Evolutionary conservation across 2,113 vertebrate species (phyloP), one percentile per base, ranked within the genome.

Genomic region (Hypocryptadius cinnamomeus): DNA sequence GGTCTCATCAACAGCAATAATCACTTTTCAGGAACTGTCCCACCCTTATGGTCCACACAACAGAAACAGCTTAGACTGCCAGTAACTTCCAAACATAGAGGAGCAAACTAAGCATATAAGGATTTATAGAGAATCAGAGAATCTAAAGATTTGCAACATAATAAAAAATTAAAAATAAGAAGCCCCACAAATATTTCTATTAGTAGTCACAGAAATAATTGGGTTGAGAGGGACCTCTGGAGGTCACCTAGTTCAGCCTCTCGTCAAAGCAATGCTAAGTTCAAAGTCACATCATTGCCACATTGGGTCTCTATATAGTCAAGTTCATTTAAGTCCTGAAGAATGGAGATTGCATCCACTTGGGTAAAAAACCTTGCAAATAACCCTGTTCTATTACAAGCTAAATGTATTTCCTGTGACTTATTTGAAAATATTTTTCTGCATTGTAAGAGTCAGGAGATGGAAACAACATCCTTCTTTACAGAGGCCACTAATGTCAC

Each of bases 21-120:
- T 9, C 28, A 9, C 19, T 63, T 35, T 54, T 21, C 51, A 57
- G 54, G 18, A 83, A 53, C 9, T 54, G 13, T 50, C 42, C 10
- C 30, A 85, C 33, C 22, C 28, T 79, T 47, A 64, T 2, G 4
- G 33, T 24, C 19, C 9, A 61, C 35, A 33, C 25, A 93, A 89
- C 37, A 30, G n/a, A 78, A 80, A 80, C 11, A 22, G 8, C 17
- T 77, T 42, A 19, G 24, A 65, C 5, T 31, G 33, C 5, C 40
- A 61, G 15, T 8, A 45, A n/a, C 7, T 66, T 68, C 35, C 27
- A 6, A 64, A 30, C 0, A 0, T 1, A 45, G 18, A 16, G 27
- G 17, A 78, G n/a, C 28, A 88, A 90, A 35, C 27, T 22, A 56
- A 66, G 39, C 30, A 56, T 0, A 0, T 37, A 50, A 59, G 23